A percentile compares a stretch with the other conserved stretches of the same genome.
Evolutionary conservation across 1,140 invertebrate species (phyloP).

Genomic region (Calephelis virginiensis): DNA sequence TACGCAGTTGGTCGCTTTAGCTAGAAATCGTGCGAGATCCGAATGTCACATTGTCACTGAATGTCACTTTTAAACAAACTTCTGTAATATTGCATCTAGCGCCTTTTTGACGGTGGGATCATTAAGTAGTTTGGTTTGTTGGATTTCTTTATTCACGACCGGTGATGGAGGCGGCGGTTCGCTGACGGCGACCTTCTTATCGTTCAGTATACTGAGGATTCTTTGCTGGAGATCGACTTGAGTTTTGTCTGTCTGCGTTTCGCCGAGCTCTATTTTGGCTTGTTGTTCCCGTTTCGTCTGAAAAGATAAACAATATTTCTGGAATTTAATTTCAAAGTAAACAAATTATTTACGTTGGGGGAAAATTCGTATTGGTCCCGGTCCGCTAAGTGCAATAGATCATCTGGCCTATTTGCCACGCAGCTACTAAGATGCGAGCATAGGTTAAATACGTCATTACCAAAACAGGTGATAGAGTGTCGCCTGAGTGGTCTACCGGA

Average conservation of each 20-base stretch:
- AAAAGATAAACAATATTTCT: constrained; percentile 15
- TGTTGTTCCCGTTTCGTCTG: constrained; percentile 86
- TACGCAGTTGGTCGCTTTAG: no score
- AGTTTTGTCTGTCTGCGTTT: constrained; percentile 77
- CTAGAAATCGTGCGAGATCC: no score
- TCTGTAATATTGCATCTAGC: constrained; percentile 84
- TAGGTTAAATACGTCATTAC: no score
- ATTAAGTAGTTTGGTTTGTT: constrained; percentile 78
- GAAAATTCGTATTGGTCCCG: no score
- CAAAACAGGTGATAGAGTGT: no score
- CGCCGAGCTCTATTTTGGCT: constrained; percentile 84
- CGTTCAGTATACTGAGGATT: constrained; percentile 90
- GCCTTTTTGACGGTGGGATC: constrained; percentile 88
- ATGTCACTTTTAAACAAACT: constrained; percentile 43
- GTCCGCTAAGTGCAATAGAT: no score
- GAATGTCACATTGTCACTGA: no score
- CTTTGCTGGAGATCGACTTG: constrained; percentile 90
- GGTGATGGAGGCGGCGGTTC: constrained; percentile 34
- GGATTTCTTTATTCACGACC: constrained; percentile 32
- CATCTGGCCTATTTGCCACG: no score
- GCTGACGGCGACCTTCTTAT: constrained; percentile 55
- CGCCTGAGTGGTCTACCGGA: no score
- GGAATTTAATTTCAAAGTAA: no score
- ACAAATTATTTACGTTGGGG: no score
- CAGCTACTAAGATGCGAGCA: no score